A percentile compares a stretch with the other conserved stretches of the same genome.
Evolutionary conservation across 2,888 invertebrate species (phyloP).

Genomic region (Ormyrus thymus): DNA sequence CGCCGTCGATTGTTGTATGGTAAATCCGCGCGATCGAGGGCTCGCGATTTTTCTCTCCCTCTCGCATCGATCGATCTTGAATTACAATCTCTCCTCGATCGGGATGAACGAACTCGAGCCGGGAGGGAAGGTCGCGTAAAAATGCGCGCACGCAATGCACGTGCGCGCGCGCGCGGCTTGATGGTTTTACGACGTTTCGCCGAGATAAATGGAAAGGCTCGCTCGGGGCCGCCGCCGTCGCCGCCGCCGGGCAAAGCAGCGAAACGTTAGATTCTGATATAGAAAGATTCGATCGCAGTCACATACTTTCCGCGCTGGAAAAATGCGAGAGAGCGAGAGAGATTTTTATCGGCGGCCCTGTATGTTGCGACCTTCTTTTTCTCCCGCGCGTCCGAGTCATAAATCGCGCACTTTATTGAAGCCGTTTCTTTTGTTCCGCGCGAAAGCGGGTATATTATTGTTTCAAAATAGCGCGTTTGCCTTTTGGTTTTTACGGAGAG

Average conservation of each 20-base stretch:
- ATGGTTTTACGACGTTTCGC: constrained; percentile 39
- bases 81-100: constrained; percentile 53
- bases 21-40: constrained; percentile 41
- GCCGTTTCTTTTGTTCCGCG: too few relatives aligned
- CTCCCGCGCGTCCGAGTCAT: too few relatives aligned
- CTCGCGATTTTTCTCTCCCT: constrained; percentile 46
- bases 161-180: constrained; percentile 20
- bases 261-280: neutral
- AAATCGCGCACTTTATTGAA: too few relatives aligned
- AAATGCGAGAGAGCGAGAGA: too few relatives aligned
- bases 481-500: too few relatives aligned
- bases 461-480: too few relatives aligned
- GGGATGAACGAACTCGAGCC: constrained; percentile 47
- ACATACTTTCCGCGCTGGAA: neutral
- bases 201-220: neutral
- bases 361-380: too few relatives aligned
- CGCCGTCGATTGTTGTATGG: constrained; percentile 35
- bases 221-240: too few relatives aligned
- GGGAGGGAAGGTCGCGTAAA: constrained; percentile 34
- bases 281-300: neutral
- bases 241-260: neutral
- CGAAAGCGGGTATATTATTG: too few relatives aligned
- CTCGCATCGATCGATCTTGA: constrained; percentile 46
- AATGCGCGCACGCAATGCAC: constrained; percentile 5
- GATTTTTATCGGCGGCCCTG: too few relatives aligned